Evolutionary conservation across 2,888 invertebrate genomes (phyloP).

Genomic region (Blastobasis lacticolella): DNA sequence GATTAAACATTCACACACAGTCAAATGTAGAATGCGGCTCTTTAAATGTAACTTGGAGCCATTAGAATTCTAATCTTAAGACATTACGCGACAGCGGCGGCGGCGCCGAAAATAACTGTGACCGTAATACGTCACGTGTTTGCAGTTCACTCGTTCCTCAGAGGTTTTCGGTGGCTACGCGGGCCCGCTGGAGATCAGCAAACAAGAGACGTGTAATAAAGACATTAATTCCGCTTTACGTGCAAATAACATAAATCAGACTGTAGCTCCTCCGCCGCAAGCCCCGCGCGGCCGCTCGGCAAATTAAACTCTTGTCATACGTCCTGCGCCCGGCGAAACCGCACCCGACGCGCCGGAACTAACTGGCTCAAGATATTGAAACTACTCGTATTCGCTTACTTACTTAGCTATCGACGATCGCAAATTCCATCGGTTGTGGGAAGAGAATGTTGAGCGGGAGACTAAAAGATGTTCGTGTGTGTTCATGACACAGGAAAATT

Average conservation of each 20-base stretch:
- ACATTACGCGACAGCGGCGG: constrained; percentile 16
- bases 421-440: too few relatives aligned
- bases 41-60: constrained; percentile 14
- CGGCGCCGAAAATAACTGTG: constrained; percentile 24
- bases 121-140: constrained; percentile 35
- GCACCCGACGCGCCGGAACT: constrained; percentile 18
- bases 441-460: too few relatives aligned
- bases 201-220: constrained; percentile 68
- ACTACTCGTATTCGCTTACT: too few relatives aligned
- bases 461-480: too few relatives aligned
- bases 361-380: too few relatives aligned
- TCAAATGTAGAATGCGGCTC: constrained; percentile 4
- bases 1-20: too few relatives aligned
- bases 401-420: too few relatives aligned
- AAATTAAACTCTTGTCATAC: constrained; percentile 61
- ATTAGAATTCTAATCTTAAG: constrained; percentile 21
- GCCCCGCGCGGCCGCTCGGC: constrained; percentile 43
- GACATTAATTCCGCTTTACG: constrained; percentile 72
- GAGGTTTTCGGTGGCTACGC: constrained; percentile 42
- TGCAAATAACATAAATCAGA: constrained; percentile 73
- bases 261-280: constrained; percentile 60
- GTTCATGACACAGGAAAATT: too few relatives aligned
- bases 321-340: constrained; percentile 37
- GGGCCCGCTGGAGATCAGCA: constrained; percentile 54
- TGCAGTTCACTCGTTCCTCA: constrained; percentile 45